These are phyloP conservation scores for Parascotia fuliginaria DNA, from an alignment of 2,888 invertebrate genomes.

Conservation along the genomic window DNA sequence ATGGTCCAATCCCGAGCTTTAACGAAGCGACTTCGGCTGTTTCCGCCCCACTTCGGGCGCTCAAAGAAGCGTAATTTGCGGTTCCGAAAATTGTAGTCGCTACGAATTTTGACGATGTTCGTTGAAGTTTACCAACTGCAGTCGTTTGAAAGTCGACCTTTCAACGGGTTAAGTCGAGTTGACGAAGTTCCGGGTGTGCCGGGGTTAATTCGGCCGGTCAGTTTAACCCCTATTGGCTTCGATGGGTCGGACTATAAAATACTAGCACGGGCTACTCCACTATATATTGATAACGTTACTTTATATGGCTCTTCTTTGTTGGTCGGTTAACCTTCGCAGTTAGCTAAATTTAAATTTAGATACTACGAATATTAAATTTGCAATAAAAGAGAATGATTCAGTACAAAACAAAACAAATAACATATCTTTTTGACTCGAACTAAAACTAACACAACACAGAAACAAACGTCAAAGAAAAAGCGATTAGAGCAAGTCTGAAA, in stretches of 20 bases:
- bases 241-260: slow-evolving; percentile 46
- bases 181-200: slow-evolving; percentile 57
- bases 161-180: slow-evolving; percentile 59
- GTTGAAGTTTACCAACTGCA: slow-evolving; percentile 59
- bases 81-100: slow-evolving; percentile 72
- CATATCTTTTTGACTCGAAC: not conserved
- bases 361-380: too few species aligned
- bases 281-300: slow-evolving; percentile 34
- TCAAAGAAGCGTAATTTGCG: slow-evolving; percentile 83
- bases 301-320: slow-evolving; percentile 27
- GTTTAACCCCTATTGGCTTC: slow-evolving; percentile 55
- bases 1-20: slow-evolving; percentile 77
- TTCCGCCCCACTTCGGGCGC: slow-evolving; percentile 74
- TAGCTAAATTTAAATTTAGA: too few species aligned
- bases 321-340: too few species aligned
- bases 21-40: slow-evolving; percentile 81
- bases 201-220: slow-evolving; percentile 59
- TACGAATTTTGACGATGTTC: slow-evolving; percentile 68
- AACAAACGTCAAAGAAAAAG: slow-evolving; percentile 31
- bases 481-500: slow-evolving; percentile 37
- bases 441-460: slow-evolving; percentile 1
- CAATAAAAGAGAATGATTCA: not conserved
- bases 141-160: slow-evolving; percentile 71
- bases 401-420: not conserved
- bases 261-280: slow-evolving; percentile 27